Evolutionary conservation across 2,888 invertebrate species (phyloP).

Genomic region (Erebia aethiops): DNA sequence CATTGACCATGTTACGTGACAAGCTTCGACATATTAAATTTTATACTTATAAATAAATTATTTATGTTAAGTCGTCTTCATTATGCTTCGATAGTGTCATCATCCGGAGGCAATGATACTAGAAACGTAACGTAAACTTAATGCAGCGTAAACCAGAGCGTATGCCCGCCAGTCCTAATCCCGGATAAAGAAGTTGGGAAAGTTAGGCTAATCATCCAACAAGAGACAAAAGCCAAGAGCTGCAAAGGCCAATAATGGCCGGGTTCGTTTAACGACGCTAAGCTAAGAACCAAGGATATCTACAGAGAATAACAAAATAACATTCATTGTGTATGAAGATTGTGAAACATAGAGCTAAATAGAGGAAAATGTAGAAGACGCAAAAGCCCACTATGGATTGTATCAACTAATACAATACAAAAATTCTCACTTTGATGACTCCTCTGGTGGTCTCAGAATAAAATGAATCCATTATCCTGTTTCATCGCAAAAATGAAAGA

Average conservation of each 20-base stretch:
- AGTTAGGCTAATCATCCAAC: too few species aligned
- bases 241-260: too few species aligned
- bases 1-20: slow-evolving; percentile 6
- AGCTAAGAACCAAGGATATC: too few species aligned
- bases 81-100: background rate
- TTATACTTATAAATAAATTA: background rate
- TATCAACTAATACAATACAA: too few species aligned
- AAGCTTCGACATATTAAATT: background rate
- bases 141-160: too few species aligned
- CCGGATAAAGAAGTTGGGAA: too few species aligned
- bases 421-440: background rate
- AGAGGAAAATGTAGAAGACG: background rate
- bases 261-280: too few species aligned
- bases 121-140: too few species aligned
- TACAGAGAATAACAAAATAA: background rate
- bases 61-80: background rate
- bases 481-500: slow-evolving; percentile 3
- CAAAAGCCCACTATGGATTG: too few species aligned
- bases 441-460: background rate
- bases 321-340: background rate
- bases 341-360: background rate
- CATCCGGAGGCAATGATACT: too few species aligned
- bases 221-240: too few species aligned
- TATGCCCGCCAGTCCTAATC: too few species aligned
- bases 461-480: slow-evolving; percentile 8